These are phyloP conservation scores for Nycticebus coucang DNA, from an alignment of 2,113 vertebrate species.

Conservation along the genomic window DNA sequence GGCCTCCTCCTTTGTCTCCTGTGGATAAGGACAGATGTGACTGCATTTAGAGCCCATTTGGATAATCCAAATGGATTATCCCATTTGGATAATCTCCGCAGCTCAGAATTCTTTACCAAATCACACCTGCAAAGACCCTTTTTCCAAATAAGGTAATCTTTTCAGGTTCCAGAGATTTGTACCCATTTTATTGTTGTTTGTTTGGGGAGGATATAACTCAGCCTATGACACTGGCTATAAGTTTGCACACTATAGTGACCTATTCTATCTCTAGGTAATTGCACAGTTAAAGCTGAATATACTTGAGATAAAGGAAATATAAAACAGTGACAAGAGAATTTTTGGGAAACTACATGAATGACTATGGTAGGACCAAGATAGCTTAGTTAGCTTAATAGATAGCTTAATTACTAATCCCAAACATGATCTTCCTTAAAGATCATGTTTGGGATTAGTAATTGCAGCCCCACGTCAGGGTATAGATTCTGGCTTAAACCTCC, in stretches of 20 bases:
- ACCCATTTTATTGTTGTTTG: neutral
- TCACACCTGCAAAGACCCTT: neutral
- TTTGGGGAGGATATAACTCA: neutral
- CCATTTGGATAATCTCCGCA: neutral
- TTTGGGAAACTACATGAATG: neutral
- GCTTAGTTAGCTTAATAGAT: too few species aligned
- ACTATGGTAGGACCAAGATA: neutral
- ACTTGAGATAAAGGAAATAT: neutral
- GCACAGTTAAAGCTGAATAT: neutral
- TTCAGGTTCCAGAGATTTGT: neutral
- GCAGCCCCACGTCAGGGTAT: neutral
- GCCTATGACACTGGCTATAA: neutral
- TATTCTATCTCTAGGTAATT: neutral
- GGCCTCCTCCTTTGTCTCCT: neutral
- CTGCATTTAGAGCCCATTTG: neutral
- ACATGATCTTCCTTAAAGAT: slow-evolving; percentile 58
- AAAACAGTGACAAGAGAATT: slow-evolving; percentile 14
- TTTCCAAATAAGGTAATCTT: neutral
- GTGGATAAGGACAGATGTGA: neutral
- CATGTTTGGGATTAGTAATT: slow-evolving; percentile 25
- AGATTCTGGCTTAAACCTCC: slow-evolving; percentile 21
- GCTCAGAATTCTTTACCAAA: neutral
- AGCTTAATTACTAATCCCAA: too few species aligned
- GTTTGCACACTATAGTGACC: neutral
- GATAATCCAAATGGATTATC: too few species aligned